Base-by-base conservation (phyloP, 2,888 invertebrate species). In the Agonopterix alstromeriana region DNA sequence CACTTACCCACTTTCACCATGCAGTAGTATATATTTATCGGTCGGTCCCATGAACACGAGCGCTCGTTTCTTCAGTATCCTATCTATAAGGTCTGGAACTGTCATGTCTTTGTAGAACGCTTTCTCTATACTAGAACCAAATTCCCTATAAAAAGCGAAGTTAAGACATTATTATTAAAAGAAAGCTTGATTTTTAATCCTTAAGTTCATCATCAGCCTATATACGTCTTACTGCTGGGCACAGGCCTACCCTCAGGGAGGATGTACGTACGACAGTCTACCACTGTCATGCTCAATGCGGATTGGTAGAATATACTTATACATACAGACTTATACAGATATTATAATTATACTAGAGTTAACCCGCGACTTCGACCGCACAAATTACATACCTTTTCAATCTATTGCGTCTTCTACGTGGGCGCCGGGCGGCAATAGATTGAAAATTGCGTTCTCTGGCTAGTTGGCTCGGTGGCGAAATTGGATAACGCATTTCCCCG, bases 71-170 rank as follows among this genome's bases (percentile, higher is more conserved):
- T 77, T 83, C 17, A 92, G 57, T 44, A 92, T 71, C 48, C 92
- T 77, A 56, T 92, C 90, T 2, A 92, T 82, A 1, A 92, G 77
- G 27, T 90, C 81, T 0, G 90, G 67, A 3, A 92, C 73, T 0
- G 83, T 77, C 91, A 92, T 91, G 36, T 90, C 83, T 61, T 87
- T 86, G 69, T 92, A 92, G 27, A 92, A 64, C 0, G 82, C 70
- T 47, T 87, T 89, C 61, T 92, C 92, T 55, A 89, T 80, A 3
- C 64, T 56, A 17, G 85, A 89, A 14, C 90, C 90, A 50, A 81
- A 83, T 52, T 87, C 82, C 51, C 88, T 89, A 64, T 0, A 73
- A 73, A 47, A 42, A 38, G 38, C 9, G 2, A 38, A 38, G 3
- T 9, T 38, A 5, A 38, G 2, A 36, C 10, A 36, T 10, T n/a